Conservation (phyloP, 2,797 vertebrate species). For the Urocyon cinereoargenteus region DNA sequence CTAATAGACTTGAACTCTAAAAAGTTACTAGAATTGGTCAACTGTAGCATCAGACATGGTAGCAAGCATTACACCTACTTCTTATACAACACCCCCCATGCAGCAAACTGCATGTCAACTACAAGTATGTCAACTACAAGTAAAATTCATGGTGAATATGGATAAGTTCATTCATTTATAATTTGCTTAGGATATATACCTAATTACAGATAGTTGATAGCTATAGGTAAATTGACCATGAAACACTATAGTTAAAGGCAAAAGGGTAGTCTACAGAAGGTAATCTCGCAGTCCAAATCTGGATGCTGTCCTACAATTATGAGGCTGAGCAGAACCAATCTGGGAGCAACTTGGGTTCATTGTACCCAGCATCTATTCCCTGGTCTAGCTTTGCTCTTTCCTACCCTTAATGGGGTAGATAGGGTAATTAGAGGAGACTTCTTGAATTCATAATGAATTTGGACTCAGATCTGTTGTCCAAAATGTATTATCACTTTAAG, state of each 20-base stretch:
- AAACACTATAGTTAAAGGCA: background rate
- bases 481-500: background rate
- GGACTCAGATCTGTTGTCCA: background rate
- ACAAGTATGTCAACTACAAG: background rate
- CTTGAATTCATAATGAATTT: background rate
- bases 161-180: constrained; percentile 2
- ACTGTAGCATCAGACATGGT: background rate
- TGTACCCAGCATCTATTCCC: background rate
- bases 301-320: background rate
- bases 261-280: background rate
- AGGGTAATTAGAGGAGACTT: background rate
- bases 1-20: background rate
- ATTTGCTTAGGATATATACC: background rate
- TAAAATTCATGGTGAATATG: background rate
- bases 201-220: constrained; percentile 10
- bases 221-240: background rate
- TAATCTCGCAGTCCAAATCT: background rate
- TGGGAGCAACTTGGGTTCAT: background rate
- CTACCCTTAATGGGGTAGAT: background rate
- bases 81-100: background rate
- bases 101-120: background rate
- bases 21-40: background rate
- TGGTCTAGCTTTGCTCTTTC: background rate
- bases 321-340: background rate
- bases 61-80: background rate